phyloP scores from a whole-genome alignment of 2,113 vertebrate species.

The Pavo muticus region DNA sequence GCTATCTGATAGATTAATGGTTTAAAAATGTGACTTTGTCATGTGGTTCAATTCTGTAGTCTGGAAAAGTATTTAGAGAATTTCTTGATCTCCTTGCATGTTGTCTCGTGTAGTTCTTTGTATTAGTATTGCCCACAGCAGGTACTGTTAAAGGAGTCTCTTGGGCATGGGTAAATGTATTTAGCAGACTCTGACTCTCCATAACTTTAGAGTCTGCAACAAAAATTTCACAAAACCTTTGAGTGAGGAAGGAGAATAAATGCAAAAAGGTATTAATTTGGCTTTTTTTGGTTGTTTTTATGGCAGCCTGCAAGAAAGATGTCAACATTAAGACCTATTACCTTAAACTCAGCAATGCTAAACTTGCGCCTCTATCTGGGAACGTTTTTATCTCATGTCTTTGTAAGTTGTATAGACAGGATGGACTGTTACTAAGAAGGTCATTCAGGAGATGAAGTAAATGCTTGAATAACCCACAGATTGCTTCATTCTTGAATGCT shows the following conservation, averaged over 20 bases:
- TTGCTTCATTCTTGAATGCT: slow-evolving; percentile 23
- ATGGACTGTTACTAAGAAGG: neutral
- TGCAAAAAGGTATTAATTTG: slow-evolving; percentile 49
- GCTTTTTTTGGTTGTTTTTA: neutral
- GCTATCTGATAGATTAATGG: slow-evolving; percentile 52
- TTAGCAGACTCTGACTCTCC: slow-evolving; percentile 46
- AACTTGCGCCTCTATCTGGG: neutral
- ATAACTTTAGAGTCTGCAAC: slow-evolving; percentile 29
- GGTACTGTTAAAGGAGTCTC: slow-evolving; percentile 51
- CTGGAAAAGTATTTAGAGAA: slow-evolving; percentile 71
- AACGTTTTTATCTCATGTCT: slow-evolving; percentile 29
- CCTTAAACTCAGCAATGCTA: neutral
- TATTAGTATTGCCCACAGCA: slow-evolving; percentile 55
- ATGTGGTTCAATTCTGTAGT: slow-evolving; percentile 18
- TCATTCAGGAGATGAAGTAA: slow-evolving; percentile 19
- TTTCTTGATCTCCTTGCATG: slow-evolving; percentile 43
- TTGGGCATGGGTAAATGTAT: slow-evolving; percentile 56
- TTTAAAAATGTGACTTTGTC: slow-evolving; percentile 33
- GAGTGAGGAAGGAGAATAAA: slow-evolving; percentile 22
- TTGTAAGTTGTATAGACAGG: neutral
- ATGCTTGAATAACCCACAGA: neutral
- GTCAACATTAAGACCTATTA: neutral
- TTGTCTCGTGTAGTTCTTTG: slow-evolving; percentile 33
- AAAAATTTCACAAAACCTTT: slow-evolving; percentile 39
- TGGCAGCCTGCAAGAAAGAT: neutral